A percentile compares a stretch with the other conserved stretches of the same genome.
Conservation (phyloP, 2,797 vertebrate species). For the Ataeniobius toweri region DNA sequence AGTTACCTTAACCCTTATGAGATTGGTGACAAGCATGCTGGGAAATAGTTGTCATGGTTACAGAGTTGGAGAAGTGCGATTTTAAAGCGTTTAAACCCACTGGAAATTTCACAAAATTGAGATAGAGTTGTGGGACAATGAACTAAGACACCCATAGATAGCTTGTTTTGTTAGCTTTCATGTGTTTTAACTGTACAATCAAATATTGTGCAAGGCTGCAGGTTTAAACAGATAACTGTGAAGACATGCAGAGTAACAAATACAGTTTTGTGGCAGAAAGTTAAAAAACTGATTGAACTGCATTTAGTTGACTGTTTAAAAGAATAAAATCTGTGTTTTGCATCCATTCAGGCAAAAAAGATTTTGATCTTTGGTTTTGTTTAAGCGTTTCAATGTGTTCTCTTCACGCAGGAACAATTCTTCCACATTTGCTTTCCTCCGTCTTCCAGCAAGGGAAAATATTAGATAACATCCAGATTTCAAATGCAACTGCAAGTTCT, state of each 20-base stretch:
- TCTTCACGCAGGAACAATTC: constrained; percentile 43
- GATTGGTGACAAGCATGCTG: constrained; percentile 18
- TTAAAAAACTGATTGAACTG: neutral
- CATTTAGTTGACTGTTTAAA: neutral
- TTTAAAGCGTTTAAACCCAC: constrained; percentile 14
- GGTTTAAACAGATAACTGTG: constrained; percentile 13
- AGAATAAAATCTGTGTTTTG: constrained; percentile 6
- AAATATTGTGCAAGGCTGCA: constrained; percentile 29
- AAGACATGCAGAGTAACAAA: constrained; percentile 21
- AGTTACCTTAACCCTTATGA: constrained; percentile 35
- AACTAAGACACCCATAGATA: constrained; percentile 6
- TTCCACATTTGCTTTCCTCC: constrained; percentile 50
- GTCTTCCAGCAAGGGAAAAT: constrained; percentile 37
- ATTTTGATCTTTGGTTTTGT: constrained; percentile 49
- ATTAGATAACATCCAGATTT: constrained; percentile 48
- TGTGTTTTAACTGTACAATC: constrained; percentile 25
- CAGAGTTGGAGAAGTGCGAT: constrained; percentile 9
- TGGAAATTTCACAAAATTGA: constrained; percentile 6
- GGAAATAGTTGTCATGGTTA: constrained; percentile 48
- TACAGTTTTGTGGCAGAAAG: neutral
- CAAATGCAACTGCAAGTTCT: constrained; percentile 44
- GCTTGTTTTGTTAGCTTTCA: constrained; percentile 9
- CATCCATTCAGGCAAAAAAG: constrained; percentile 35
- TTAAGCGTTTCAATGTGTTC: constrained; percentile 47
- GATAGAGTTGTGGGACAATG: constrained; percentile 6